A percentile compares a stretch with the other conserved stretches of the same genome.
phyloP scores from a whole-genome alignment of 2,888 invertebrate genomes.

The Tiliacea citrago region DNA sequence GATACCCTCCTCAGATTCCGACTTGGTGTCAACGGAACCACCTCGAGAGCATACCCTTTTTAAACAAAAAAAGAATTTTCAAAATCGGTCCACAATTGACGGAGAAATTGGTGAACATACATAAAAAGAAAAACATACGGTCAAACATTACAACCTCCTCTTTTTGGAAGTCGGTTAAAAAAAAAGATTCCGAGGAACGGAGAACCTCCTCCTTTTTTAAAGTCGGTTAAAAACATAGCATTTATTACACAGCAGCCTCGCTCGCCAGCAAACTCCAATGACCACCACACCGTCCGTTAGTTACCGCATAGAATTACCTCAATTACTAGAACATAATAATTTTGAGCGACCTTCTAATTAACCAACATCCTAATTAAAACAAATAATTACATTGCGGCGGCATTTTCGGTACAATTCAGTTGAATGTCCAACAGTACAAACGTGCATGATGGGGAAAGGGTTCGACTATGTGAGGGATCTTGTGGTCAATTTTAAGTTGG shows the following conservation, averaged over 20 bases:
- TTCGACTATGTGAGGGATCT: constrained; percentile 73
- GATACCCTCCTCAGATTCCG: no score
- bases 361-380: constrained; percentile 81
- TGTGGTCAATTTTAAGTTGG: constrained; percentile 76
- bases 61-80: no score
- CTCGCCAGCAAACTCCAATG: constrained; percentile 30
- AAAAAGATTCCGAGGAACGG: no score
- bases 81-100: no score
- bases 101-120: no score
- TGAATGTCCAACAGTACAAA: constrained; percentile 45
- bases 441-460: constrained; percentile 73
- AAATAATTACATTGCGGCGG: constrained; percentile 63
- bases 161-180: no score
- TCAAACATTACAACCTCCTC: no score
- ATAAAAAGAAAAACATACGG: no score
- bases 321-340: constrained; percentile 69
- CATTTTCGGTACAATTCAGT: constrained; percentile 61
- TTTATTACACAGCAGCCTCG: no score
- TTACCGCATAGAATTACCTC: constrained; percentile 69
- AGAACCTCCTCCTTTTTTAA: no score
- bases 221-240: background rate
- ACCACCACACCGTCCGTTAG: constrained; percentile 38
- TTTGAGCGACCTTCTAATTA: constrained; percentile 78
- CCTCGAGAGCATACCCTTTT: no score
- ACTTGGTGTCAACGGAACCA: no score